Percentiles rank a stretch among this genome's conserved stretches.
These are phyloP conservation scores for Mactromeris polynyma DNA, from an alignment of 2,888 invertebrate species.

Conservation along the genomic window DNA sequence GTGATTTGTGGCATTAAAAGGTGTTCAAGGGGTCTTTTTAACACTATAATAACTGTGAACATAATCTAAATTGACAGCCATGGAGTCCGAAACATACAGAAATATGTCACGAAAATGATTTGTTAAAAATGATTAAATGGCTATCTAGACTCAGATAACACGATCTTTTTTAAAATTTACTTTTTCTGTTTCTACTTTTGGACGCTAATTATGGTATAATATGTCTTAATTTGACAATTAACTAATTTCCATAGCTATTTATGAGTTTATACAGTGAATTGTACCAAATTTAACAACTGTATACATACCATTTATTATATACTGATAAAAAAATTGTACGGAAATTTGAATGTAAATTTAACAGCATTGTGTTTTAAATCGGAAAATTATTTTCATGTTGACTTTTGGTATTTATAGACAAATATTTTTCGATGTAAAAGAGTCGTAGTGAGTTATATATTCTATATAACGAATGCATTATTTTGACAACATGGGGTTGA, in stretches of 20 bases:
- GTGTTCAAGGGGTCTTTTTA: slow-evolving; percentile 26
- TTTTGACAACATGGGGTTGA: no score
- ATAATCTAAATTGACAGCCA: slow-evolving; percentile 20
- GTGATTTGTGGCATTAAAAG: slow-evolving; percentile 20
- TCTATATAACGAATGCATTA: no score
- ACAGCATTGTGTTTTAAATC: no score
- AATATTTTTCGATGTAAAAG: no score
- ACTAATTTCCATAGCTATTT: not conserved
- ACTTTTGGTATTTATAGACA: no score
- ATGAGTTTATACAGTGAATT: not conserved
- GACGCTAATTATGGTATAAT: not conserved
- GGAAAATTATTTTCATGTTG: no score
- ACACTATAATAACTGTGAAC: slow-evolving; percentile 34
- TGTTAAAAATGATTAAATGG: slow-evolving; percentile 17
- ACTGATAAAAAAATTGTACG: no score
- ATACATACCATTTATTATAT: no score
- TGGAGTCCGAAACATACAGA: not conserved
- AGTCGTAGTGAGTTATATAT: no score
- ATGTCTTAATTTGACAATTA: slow-evolving; percentile 11
- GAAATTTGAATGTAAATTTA: no score
- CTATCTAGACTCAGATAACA: slow-evolving; percentile 29
- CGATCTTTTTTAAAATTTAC: not conserved
- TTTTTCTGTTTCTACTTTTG: not conserved
- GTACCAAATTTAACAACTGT: no score
- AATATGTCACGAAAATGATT: slow-evolving; percentile 25